Percentiles rank a stretch among this genome's conserved stretches.
phyloP scores from a whole-genome alignment of 2,113 vertebrate species.

The Calidris pygmaea region DNA sequence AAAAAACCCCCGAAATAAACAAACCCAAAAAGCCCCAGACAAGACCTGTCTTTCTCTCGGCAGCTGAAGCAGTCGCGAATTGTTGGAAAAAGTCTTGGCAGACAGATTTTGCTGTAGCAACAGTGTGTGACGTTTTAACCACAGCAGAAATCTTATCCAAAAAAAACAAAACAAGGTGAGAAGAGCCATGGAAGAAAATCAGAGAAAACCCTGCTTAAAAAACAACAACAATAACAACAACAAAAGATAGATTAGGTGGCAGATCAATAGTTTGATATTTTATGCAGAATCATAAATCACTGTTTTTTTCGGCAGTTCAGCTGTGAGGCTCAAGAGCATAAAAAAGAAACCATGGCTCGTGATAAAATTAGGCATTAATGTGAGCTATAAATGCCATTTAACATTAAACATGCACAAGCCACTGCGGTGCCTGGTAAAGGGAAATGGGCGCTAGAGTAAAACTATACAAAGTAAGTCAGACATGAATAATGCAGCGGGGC shows the following conservation, averaged over 20 bases:
- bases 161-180: conserved; percentile 53
- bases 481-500: conserved; percentile 78
- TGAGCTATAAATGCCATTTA: conserved; percentile 62
- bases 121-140: conserved; percentile 64
- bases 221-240: neutral
- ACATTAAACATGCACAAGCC: conserved; percentile 50
- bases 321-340: conserved; percentile 19
- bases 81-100: conserved; percentile 73
- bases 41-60: conserved; percentile 33
- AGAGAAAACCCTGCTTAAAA: neutral
- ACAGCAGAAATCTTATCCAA: conserved; percentile 68
- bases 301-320: neutral
- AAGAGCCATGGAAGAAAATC: conserved; percentile 12
- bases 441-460: conserved; percentile 69
- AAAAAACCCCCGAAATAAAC: neutral
- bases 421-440: conserved; percentile 55
- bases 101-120: conserved; percentile 59
- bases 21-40: neutral
- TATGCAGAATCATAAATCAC: conserved; percentile 43
- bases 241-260: neutral
- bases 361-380: conserved; percentile 62
- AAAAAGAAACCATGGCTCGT: conserved; percentile 22
- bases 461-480: conserved; percentile 73
- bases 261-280: conserved; percentile 61
- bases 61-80: conserved; percentile 63